These are phyloP conservation scores for Arctopsyche grandis DNA, from an alignment of 1,140 invertebrate genomes.

Conservation along the genomic window DNA sequence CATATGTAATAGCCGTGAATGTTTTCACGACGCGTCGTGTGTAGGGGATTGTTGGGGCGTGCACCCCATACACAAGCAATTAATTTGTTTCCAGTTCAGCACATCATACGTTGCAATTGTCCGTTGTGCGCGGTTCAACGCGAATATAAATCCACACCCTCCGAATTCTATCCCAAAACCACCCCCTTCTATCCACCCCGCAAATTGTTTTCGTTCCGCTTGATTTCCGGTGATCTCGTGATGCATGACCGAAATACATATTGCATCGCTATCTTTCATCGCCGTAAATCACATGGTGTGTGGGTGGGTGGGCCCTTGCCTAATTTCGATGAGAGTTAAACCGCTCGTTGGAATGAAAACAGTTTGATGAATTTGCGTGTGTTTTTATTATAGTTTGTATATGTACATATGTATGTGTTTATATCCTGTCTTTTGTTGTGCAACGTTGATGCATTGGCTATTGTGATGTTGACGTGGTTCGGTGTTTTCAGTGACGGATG, in stretches of 20 bases:
- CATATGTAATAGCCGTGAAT: too few relatives aligned
- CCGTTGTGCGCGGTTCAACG: constrained; percentile 1
- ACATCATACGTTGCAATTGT: constrained; percentile 23
- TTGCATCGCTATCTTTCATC: constrained; percentile 4
- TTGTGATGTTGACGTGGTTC: too few relatives aligned
- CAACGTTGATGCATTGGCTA: too few relatives aligned
- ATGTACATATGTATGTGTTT: too few relatives aligned
- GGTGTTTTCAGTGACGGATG: too few relatives aligned
- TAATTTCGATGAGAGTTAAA: too few relatives aligned
- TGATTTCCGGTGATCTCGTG: background rate
- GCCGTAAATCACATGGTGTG: background rate
- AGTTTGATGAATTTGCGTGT: too few relatives aligned
- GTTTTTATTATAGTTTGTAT: too few relatives aligned
- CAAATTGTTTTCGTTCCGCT: constrained; percentile 1
- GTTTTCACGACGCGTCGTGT: background rate
- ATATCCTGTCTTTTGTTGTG: too few relatives aligned
- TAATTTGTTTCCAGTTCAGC: constrained; percentile 30
- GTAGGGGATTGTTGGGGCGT: background rate
- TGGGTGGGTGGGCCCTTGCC: too few relatives aligned
- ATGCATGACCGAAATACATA: background rate
- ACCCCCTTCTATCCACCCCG: background rate
- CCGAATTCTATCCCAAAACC: background rate
- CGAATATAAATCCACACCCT: background rate
- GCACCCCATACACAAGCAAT: constrained; percentile 7
- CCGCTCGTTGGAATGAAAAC: too few relatives aligned